These are phyloP conservation scores for Drosophila acutilabella DNA, from an alignment of 2,888 invertebrate genomes.

Conservation along the genomic window DNA sequence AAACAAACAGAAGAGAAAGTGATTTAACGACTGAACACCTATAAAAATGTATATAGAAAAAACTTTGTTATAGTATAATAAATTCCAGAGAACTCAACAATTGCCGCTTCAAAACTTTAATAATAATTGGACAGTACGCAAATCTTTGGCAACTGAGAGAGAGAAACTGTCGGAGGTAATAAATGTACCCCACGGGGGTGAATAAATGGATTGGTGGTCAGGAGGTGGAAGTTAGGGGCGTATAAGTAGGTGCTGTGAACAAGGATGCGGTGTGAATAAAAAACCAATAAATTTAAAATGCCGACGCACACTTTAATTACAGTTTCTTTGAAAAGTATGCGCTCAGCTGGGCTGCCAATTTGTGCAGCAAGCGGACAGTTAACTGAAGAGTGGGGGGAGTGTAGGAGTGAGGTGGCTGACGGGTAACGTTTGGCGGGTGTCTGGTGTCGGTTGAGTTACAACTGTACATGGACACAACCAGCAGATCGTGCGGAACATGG, in stretches of 20 bases:
- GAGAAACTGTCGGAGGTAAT: not conserved
- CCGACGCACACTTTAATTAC: slow-evolving; percentile 80
- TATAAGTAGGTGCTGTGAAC: slow-evolving; percentile 11
- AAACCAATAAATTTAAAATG: slow-evolving; percentile 76
- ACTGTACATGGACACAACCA: slow-evolving; percentile 45
- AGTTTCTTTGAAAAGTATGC: slow-evolving; percentile 57
- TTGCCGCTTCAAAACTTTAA: slow-evolving; percentile 18
- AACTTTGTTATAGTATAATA: not conserved
- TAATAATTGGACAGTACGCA: slow-evolving; percentile 9
- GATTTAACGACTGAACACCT: not conserved
- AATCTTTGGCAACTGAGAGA: not conserved
- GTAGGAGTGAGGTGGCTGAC: slow-evolving; percentile 5
- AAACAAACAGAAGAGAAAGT: not conserved
- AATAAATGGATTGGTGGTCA: not conserved
- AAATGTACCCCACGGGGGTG: slow-evolving; percentile 4
- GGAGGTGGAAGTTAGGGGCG: not conserved
- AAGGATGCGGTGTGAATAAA: slow-evolving; percentile 63
- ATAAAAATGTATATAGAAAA: not conserved
- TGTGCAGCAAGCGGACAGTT: slow-evolving; percentile 31
- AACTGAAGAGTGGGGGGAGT: slow-evolving; percentile 1
- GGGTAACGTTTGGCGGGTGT: slow-evolving; percentile 19
- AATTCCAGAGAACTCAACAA: slow-evolving; percentile 6
- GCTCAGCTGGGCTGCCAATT: slow-evolving; percentile 43
- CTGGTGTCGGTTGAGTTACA: slow-evolving; percentile 39
- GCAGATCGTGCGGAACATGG: slow-evolving; percentile 63